phyloP scores from a whole-genome alignment of 2,113 vertebrate genomes.

The Buteo buteo region DNA sequence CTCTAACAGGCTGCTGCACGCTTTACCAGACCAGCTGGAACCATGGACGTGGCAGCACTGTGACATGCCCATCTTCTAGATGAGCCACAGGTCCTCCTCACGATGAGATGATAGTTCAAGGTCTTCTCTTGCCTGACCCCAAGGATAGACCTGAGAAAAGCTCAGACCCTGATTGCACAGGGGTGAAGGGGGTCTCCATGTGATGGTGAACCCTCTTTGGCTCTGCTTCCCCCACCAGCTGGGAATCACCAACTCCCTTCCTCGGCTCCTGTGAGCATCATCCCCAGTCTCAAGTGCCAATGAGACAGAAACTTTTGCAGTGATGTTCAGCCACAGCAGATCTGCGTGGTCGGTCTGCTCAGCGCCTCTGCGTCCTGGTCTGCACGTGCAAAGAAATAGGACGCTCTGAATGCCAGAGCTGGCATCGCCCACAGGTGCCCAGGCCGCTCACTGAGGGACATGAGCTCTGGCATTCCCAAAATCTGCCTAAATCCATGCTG shows the following conservation, averaged over 20 bases:
- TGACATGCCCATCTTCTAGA: not conserved
- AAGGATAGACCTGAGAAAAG: not conserved
- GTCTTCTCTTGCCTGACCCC: not conserved
- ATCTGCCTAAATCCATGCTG: not conserved
- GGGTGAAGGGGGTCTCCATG: not conserved
- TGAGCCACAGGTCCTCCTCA: not conserved
- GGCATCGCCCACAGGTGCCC: not conserved
- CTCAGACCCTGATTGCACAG: not conserved
- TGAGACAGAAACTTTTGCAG: not conserved
- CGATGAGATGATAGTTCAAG: not conserved
- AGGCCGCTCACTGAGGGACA: too few relatives aligned
- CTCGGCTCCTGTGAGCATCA: not conserved
- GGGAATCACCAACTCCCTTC: not conserved
- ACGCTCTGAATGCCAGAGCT: accelerated
- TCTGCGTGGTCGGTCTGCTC: not conserved
- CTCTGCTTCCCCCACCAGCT: not conserved
- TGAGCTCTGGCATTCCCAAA: not conserved
- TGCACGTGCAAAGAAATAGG: not conserved
- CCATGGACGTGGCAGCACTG: not conserved
- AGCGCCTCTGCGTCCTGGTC: not conserved
- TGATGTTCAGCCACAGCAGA: not conserved
- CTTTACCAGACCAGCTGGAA: not conserved
- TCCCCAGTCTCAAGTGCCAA: not conserved
- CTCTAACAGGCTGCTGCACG: not conserved
- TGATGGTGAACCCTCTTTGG: not conserved